A percentile compares a stretch with the other conserved stretches of the same genome.
phyloP scores from a whole-genome alignment of 2,797 vertebrate genomes.

The Betta splendens region DNA sequence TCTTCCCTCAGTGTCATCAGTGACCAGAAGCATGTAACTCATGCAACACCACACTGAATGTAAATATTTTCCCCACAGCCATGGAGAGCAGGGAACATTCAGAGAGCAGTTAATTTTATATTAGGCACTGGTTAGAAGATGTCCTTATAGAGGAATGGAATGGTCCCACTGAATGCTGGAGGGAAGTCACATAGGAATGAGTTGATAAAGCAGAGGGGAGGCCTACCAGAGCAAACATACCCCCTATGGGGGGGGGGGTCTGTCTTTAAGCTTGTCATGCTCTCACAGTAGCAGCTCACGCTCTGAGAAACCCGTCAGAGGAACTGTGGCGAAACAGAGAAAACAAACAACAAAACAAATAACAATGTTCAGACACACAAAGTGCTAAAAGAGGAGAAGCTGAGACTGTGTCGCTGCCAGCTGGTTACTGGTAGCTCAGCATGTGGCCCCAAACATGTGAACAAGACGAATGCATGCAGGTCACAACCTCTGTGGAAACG shows the following conservation, averaged over 20 bases:
- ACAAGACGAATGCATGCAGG: conserved; percentile 11
- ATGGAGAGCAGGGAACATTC: conserved; percentile 33
- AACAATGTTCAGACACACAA: conserved; percentile 24
- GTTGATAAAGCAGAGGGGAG: neutral
- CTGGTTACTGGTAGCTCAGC: conserved; percentile 35
- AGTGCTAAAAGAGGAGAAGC: conserved; percentile 50
- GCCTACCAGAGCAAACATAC: conserved; percentile 7
- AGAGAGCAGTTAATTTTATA: conserved; percentile 45
- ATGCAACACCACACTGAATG: conserved; percentile 35
- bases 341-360: neutral
- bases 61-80: conserved; percentile 57
- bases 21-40: conserved; percentile 22
- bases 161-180: conserved; percentile 27
- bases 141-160: conserved; percentile 59
- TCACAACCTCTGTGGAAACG: conserved; percentile 26
- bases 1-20: conserved; percentile 24
- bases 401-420: conserved; percentile 37
- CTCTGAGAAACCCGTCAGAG: conserved; percentile 14
- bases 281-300: neutral
- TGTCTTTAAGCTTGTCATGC: neutral
- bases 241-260: neutral
- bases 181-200: conserved; percentile 34
- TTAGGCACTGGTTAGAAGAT: conserved; percentile 45
- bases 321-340: conserved; percentile 3
- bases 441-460: conserved; percentile 39